phyloP scores from a whole-genome alignment of 1,140 invertebrate species.

The Mesaphorura yosii region DNA sequence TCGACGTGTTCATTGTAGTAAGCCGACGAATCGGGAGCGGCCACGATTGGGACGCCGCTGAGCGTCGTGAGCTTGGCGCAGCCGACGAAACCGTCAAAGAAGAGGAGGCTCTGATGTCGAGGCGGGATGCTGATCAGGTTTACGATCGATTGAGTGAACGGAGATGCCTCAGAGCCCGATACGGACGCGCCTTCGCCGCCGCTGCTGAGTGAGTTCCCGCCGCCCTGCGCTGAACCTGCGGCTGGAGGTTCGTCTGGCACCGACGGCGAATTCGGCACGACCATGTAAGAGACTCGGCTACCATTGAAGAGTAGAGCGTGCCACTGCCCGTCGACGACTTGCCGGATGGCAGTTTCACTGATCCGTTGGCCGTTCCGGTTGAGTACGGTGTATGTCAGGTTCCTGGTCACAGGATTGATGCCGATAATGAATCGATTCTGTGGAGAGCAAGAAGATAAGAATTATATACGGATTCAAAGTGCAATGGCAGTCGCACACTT shows the following conservation, averaged over 20 bases:
- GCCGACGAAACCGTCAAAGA: constrained; percentile 31
- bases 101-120: constrained; percentile 5
- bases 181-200: not conserved
- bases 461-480: too few species aligned
- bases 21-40: not conserved
- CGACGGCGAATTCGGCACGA: constrained; percentile 1
- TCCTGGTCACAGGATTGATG: constrained; percentile 19
- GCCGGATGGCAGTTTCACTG: not conserved
- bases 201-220: not conserved
- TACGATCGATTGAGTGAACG: not conserved
- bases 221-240: not conserved
- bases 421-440: constrained; percentile 18
- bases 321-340: constrained; percentile 27
- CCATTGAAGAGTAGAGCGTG: constrained; percentile 24
- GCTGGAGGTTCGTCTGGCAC: not conserved
- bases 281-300: constrained; percentile 7
- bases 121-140: not conserved
- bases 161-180: not conserved
- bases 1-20: not conserved
- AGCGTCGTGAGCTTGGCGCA: constrained; percentile 14
- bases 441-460: not conserved
- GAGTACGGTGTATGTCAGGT: constrained; percentile 18
- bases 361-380: not conserved
- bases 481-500: too few species aligned
- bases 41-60: not conserved